Evolutionary conservation across 2,888 invertebrate genomes (phyloP).

Genomic region (Silvanus unidentatus): DNA sequence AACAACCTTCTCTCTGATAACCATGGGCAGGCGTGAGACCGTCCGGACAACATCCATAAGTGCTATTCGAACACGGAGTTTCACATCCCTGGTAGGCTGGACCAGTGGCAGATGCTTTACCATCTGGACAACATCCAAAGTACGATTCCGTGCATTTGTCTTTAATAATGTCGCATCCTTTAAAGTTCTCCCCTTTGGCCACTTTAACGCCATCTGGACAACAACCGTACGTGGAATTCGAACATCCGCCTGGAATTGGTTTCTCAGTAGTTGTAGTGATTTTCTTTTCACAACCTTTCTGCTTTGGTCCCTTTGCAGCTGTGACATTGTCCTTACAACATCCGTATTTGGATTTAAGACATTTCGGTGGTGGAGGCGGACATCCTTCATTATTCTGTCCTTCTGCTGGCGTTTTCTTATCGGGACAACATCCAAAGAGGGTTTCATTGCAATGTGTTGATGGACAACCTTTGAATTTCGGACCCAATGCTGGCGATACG

Average conservation of each 20-base stretch:
- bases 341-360: conserved; percentile 62
- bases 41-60: conserved; percentile 85
- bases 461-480: conserved; percentile 70
- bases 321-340: conserved; percentile 80
- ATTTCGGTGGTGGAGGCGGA: conserved; percentile 56
- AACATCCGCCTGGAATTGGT: conserved; percentile 47
- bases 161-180: conserved; percentile 51
- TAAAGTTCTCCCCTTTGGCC: conserved; percentile 58
- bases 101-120: conserved; percentile 61
- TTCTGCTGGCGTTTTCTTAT: conserved; percentile 67
- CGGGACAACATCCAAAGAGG: conserved; percentile 82
- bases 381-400: conserved; percentile 82
- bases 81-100: conserved; percentile 69
- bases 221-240: conserved; percentile 61
- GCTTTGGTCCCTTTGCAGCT: conserved; percentile 48
- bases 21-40: conserved; percentile 81
- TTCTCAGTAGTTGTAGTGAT: conserved; percentile 22
- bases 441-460: conserved; percentile 65
- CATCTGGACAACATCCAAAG: conserved; percentile 72
- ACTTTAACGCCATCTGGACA: conserved; percentile 62
- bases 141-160: conserved; percentile 54
- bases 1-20: conserved; percentile 74
- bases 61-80: conserved; percentile 59
- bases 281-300: conserved; percentile 37
- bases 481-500: conserved; percentile 69